Base-by-base conservation (phyloP, 2,888 invertebrate species). In the Tetranychus piercei region DNA sequence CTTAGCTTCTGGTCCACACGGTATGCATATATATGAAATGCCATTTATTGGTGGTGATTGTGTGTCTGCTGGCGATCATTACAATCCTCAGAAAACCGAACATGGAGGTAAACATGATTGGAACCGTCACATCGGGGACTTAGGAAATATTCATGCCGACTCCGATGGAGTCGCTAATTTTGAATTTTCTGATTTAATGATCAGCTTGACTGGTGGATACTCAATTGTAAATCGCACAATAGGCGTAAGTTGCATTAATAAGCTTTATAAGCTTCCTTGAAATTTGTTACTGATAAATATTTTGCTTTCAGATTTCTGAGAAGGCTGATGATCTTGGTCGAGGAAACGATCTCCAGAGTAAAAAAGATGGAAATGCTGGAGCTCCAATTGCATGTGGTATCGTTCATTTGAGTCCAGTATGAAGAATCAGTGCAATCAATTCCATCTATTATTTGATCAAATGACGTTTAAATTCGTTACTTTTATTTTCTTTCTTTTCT, bases 81-180 rank as follows among this genome's bases (percentile, higher is more conserved):
- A 45, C 22, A 72, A 72, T 45, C 72, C 72, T n/a, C 44, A 44
- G n/a, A 72, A 72, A 22, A 72, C 44, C n/a, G 44, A 45, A n/a
- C 72, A 72, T 44, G 72, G 72, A n/a, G 72, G 72, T 18, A 72
- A 72, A 43, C 22, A n/a, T 43, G 72, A 72, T 45, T 72, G 72
- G 72, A 34, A 22, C 6, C 72, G 95, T 77, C 95, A 96, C 82
- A 88, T 89, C 71, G 95, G 95, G 0, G 95, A 96, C 82, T 86
- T 83, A 1, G 83, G 83, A 11, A 75, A 75, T 71, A 44, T 75
- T 20, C 55, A 23, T 20, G 75, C 74, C 44, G 75, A 67, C 22
- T 34, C 18, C 6, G 23, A 71, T 44, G 75, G 75, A n/a, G 73
- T 44, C 9, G 75, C 70, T 15, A 67, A 76, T 15, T 43, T 75